These are phyloP conservation scores for Stomorhina lunata DNA, from an alignment of 2,888 invertebrate genomes.

Conservation along the genomic window DNA sequence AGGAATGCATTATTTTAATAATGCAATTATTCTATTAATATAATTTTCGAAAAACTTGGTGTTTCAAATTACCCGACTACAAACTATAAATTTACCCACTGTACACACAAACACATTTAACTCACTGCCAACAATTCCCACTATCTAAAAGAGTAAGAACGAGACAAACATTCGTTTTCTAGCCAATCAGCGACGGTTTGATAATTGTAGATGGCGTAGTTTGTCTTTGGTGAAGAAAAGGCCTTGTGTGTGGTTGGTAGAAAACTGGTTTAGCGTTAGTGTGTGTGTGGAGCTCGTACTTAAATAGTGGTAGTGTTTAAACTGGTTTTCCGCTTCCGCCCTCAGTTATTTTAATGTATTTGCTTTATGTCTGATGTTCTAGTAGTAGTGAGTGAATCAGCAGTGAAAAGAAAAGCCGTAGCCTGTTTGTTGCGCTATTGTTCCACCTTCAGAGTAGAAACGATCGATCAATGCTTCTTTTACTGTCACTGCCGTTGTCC, in stretches of 20 bases:
- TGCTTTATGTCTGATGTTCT: background rate
- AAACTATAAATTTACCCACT: slow-evolving; percentile 21
- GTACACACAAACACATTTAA: slow-evolving; percentile 19
- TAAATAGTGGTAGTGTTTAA: slow-evolving; percentile 60
- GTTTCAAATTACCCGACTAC: too few relatives aligned
- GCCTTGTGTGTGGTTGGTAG: slow-evolving; percentile 65
- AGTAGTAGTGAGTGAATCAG: slow-evolving; percentile 2
- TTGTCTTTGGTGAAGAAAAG: background rate
- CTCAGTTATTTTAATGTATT: slow-evolving; percentile 39
- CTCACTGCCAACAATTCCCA: background rate
- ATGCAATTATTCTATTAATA: too few relatives aligned
- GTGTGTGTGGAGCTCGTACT: slow-evolving; percentile 53
- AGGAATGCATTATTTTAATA: too few relatives aligned
- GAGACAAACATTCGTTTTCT: slow-evolving; percentile 19
- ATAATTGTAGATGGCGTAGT: slow-evolving; percentile 59
- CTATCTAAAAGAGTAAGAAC: background rate
- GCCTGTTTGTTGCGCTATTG: slow-evolving; percentile 69
- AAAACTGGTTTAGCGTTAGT: slow-evolving; percentile 55
- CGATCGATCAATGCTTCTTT: slow-evolving; percentile 59
- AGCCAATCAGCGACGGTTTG: slow-evolving; percentile 60
- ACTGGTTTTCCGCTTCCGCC: slow-evolving; percentile 68
- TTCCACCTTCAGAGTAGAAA: slow-evolving; percentile 67
- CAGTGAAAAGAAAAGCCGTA: slow-evolving; percentile 62
- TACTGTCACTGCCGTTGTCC: slow-evolving; percentile 46
- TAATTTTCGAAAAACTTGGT: too few relatives aligned